Percentiles rank a stretch among this genome's conserved stretches.
Evolutionary conservation across 1,140 invertebrate genomes (phyloP).

Genomic region (Conopomorpha cramerella): DNA sequence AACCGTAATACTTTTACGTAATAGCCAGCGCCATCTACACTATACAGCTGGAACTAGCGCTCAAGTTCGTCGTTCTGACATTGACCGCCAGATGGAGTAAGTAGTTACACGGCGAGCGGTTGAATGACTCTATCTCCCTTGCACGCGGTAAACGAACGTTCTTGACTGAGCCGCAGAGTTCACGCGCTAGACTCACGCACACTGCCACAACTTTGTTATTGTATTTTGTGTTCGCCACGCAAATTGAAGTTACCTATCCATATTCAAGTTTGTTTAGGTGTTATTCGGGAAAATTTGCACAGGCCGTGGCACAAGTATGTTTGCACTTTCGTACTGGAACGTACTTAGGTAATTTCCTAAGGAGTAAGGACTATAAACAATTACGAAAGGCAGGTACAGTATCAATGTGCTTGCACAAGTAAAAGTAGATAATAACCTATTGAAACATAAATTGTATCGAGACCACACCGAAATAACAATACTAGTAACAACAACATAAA

Average conservation of each 20-base stretch:
- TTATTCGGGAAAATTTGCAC: too few species aligned
- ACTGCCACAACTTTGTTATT: too few species aligned
- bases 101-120: slow-evolving; percentile 18
- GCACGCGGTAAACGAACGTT: slow-evolving; percentile 55
- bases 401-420: too few species aligned
- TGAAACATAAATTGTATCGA: too few species aligned
- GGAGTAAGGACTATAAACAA: too few species aligned
- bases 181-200: slow-evolving; percentile 6
- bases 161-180: slow-evolving; percentile 49
- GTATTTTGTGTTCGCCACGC: neutral
- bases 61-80: slow-evolving; percentile 26
- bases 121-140: slow-evolving; percentile 33
- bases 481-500: too few species aligned
- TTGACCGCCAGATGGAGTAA: slow-evolving; percentile 54
- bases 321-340: too few species aligned
- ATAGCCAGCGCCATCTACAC: slow-evolving; percentile 20
- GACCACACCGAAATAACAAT: too few species aligned
- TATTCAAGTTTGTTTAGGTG: neutral
- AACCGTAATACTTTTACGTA: too few species aligned
- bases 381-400: too few species aligned
- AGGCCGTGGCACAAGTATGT: too few species aligned
- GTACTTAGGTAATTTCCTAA: neutral
- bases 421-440: too few species aligned
- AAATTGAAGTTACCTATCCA: neutral
- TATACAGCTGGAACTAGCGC: slow-evolving; percentile 11